Conservation (phyloP, 2,888 invertebrate genomes). For the Dione juno region DNA sequence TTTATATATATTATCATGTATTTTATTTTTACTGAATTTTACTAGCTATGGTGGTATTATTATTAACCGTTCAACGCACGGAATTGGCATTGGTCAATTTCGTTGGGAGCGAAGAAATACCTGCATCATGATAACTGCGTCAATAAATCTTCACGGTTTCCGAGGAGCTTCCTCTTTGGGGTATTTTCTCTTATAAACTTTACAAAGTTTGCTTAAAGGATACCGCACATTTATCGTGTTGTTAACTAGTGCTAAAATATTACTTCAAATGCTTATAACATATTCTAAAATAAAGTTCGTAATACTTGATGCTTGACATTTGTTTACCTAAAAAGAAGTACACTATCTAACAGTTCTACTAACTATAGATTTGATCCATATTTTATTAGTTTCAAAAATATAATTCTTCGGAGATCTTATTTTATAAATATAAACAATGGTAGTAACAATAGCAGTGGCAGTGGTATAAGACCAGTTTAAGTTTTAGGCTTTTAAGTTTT, state of each 20-base stretch:
- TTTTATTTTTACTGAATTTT: not conserved
- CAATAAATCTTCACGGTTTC: conserved; percentile 75
- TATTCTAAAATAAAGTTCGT: not conserved
- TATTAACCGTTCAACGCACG: conserved; percentile 46
- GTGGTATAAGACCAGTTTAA: no score
- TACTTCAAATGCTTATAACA: conserved; percentile 1
- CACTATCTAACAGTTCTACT: no score
- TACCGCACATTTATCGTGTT: conserved; percentile 24
- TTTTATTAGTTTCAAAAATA: no score
- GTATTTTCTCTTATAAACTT: conserved; percentile 54
- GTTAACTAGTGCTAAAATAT: conserved; percentile 14
- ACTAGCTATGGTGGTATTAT: not conserved
- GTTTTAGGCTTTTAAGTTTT: no score
- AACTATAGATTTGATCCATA: no score
- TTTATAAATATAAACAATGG: no score
- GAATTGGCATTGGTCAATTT: conserved; percentile 65
- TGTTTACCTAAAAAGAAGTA: not conserved
- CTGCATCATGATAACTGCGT: conserved; percentile 74
- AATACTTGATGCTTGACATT: not conserved
- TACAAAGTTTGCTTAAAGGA: conserved; percentile 24
- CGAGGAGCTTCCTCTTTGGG: conserved; percentile 71
- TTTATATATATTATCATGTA: not conserved
- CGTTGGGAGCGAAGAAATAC: conserved; percentile 64
- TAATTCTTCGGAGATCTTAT: no score
- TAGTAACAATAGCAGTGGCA: no score